Evolutionary conservation across 2,113 vertebrate genomes (phyloP), one percentile per base, ranked within the genome.

Genomic region (Cephalopholis sonnerati): DNA sequence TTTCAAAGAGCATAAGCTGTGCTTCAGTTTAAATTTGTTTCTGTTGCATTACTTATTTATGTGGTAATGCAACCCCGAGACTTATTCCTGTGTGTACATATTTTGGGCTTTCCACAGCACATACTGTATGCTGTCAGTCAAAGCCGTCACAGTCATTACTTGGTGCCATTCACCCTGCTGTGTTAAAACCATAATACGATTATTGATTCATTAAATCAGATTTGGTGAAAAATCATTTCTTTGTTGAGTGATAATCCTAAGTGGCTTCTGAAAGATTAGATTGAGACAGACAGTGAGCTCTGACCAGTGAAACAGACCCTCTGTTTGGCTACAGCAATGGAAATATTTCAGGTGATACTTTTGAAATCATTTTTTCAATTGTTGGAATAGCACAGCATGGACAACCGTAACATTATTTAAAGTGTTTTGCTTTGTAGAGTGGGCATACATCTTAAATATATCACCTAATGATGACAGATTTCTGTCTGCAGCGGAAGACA

Each of bases 181-280:
- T 48, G 62, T 81, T 90, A 90, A 93, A 78, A 81, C 77, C 48
- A 76, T 77, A 80, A 91, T 78, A 55, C 54, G 46, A 83, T 91
- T 87, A 87, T 78, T 79, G 48, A 83, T 74, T 91, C 65, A 87
- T 81, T 74, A 89, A 89, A 70, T 86, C 53, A 83, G 76, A 90
- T 86, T 89, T 89, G 58, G 61, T 48, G 51, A 59, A 82, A 82
- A 87, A 73, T 18, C 0, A 70, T 77, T 46, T 87, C 77, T 87
- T 88, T 86, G 73, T 89, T 58, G 61, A 50, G 58, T 72, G 55
- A 67, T 81, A 74, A 77, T 87, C 81, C 73, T 79, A 58, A 70
- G 18, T 82, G 55, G 74, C 68, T 77, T 81, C 69, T 73, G 51
- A 63, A 55, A 83, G 83, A 86, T 84, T 85, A 81, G 15, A 66